These are phyloP conservation scores for Oenanthe oenanthe DNA, from an alignment of 2,113 vertebrate species.

Conservation along the genomic window DNA sequence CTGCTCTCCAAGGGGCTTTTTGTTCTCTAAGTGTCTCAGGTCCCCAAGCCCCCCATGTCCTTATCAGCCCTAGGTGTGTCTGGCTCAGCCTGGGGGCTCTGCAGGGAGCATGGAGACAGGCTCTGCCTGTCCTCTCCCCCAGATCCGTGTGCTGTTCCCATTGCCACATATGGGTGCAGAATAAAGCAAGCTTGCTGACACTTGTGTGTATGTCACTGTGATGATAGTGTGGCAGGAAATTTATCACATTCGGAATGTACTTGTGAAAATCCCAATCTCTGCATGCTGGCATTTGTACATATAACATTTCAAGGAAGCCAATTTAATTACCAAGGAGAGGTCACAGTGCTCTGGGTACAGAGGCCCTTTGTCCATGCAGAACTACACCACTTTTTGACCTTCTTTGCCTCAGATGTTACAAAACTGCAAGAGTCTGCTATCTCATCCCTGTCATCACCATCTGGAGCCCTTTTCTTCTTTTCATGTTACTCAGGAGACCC, in stretches of 20 bases:
- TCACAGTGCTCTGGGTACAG: neutral
- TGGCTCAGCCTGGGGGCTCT: neutral
- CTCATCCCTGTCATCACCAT: conserved; percentile 14
- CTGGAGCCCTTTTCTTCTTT: conserved; percentile 18
- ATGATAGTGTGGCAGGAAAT: neutral
- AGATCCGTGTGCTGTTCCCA: neutral
- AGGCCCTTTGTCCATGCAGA: neutral
- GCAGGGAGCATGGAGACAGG: neutral
- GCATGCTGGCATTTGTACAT: neutral
- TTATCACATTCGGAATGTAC: conserved; percentile 46
- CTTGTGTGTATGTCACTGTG: neutral
- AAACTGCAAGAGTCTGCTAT: neutral
- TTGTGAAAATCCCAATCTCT: conserved; percentile 35
- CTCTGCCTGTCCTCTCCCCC: neutral
- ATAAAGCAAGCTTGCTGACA: conserved; percentile 27
- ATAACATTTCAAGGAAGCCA: neutral
- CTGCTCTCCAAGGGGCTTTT: neutral
- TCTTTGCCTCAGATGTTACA: neutral
- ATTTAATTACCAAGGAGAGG: neutral
- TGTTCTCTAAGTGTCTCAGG: neutral
- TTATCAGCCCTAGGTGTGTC: neutral
- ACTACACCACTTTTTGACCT: neutral
- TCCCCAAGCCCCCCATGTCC: neutral
- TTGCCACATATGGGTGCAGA: neutral
- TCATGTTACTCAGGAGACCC: conserved; percentile 12